Base-by-base conservation (phyloP, 1,140 invertebrate genomes). In the Manduca sexta region DNA sequence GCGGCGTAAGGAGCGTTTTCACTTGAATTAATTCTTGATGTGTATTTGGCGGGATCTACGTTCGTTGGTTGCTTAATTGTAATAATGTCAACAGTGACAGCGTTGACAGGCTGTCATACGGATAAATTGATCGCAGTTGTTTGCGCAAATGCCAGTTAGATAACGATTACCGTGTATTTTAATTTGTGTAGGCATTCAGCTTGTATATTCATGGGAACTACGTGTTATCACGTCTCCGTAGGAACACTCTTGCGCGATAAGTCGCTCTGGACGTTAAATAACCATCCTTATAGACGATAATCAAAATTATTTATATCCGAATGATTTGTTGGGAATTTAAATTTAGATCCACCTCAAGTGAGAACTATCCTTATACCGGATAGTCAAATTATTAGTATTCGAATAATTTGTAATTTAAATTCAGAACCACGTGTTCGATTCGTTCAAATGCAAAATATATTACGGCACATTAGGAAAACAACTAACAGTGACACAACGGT, bases 1-100 rank as follows among this genome's bases (percentile, higher is more conserved):
- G 46, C 14, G 43, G 33, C 43, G 49, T 73, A 80, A 68, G 53
- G 67, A 48, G 43, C 43, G 69, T 53, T 65, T 62, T 76, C 35
- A 45, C 47, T 46, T 38, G 33, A 49, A 2, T 48, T 35, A 37
- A 40, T 21, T 18, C 21, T 45, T 39, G 38, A 56, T 54, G 44
- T 65, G 58, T 60, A 52, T 73, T 71, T 73, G 56, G 49, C 58
- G 58, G 69, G 76, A 67, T 70, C 74, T 50, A 66, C 60, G 58
- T 74, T 66, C 65, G 61, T 72, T 74, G 69, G 76, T 83, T 83
- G 70, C 69, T 83, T 85, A 85, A 85, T 85, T 85, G 79, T 85
- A 80, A 80, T 79, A 75, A 65, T 76, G 79, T 79, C 75, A 68
- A 56, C 56, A 63, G 65, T 83, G 82, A 85, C 76, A 82, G 64